Evolutionary conservation across 2,888 invertebrate species (phyloP), one percentile per base, ranked within the genome.

Genomic region (Rhyacophila evoluta): DNA sequence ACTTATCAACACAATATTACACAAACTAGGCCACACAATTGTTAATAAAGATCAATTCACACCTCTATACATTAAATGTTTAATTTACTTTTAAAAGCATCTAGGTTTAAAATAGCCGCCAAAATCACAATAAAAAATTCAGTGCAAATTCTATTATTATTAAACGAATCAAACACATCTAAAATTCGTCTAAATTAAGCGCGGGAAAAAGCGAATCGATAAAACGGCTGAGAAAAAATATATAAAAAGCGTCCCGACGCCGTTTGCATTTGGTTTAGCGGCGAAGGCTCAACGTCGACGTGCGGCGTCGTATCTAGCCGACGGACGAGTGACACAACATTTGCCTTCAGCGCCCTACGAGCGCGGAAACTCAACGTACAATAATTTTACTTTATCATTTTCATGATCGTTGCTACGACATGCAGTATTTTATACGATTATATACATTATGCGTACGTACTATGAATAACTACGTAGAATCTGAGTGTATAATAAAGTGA

Each of bases 301-400:
- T 55, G 55, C 10, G 25, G 55, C 55, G 55, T 55, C 55, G 55
- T 6, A 55, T 19, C 25, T 55, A 19, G 55, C 55, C 55, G 55
- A 19, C 55, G 19, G 55, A 19, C 55, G 55, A 55, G 19, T 55
- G 55, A 25, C 25, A 55, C 55, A 55, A 55, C 19, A 19, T 55
- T 25, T 8, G 55, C 55, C 55, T 55, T 25, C 19, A 10, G 8
- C 25, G 55, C 55, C 55, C 55, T 55, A 55, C 55, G 55, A 55
- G 55, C 55, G 55, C 55, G 55, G 55, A 55, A 55, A 55, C 19
- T 55, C 55, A 19, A 19, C 55, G 55, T 55, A 55, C 55, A 55
- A 25, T 55, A n/a, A n/a, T 33, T 15, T 55, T 8, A 25, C 55
- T 55, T 41, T 55, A 55, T 55, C 55, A 55, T 55, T 55, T 55